These are phyloP conservation scores for Rhabdomys pumilio DNA, from an alignment of 2,797 vertebrate species.

Conservation along the genomic window DNA sequence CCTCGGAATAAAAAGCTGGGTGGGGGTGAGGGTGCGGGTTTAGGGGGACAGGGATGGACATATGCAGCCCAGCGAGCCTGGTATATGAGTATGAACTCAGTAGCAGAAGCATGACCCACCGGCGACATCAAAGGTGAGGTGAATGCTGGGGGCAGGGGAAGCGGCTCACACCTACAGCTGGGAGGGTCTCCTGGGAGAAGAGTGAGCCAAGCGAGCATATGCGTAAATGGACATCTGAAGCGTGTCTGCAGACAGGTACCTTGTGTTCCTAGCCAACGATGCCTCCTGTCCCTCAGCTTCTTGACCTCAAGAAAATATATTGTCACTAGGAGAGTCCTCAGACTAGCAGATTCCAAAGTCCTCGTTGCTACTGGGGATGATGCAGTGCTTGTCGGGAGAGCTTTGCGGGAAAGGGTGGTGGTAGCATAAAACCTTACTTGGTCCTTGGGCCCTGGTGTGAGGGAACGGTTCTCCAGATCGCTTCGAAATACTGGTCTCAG, in stretches of 20 bases:
- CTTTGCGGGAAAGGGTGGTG: slow-evolving; percentile 55
- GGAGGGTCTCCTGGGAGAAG: background rate
- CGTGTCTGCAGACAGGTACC: fast-evolving
- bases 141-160: background rate
- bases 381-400: slow-evolving; percentile 71
- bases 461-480: slow-evolving; percentile 5
- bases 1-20: fast-evolving
- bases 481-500: background rate
- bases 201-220: fast-evolving
- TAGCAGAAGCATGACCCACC: background rate
- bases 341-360: background rate
- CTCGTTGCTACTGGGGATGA: background rate
- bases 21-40: fast-evolving
- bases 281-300: background rate
- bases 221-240: fast-evolving
- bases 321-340: background rate
- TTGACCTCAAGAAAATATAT: background rate
- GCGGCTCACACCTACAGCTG: background rate
- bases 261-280: background rate
- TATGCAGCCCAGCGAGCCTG: background rate
- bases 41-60: fast-evolving
- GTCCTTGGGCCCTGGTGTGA: slow-evolving; percentile 67
- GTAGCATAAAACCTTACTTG: slow-evolving; percentile 62
- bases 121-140: background rate
- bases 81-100: background rate